These are phyloP conservation scores for Rhagoletis zephyria DNA, from an alignment of 1,140 invertebrate genomes.

Conservation along the genomic window DNA sequence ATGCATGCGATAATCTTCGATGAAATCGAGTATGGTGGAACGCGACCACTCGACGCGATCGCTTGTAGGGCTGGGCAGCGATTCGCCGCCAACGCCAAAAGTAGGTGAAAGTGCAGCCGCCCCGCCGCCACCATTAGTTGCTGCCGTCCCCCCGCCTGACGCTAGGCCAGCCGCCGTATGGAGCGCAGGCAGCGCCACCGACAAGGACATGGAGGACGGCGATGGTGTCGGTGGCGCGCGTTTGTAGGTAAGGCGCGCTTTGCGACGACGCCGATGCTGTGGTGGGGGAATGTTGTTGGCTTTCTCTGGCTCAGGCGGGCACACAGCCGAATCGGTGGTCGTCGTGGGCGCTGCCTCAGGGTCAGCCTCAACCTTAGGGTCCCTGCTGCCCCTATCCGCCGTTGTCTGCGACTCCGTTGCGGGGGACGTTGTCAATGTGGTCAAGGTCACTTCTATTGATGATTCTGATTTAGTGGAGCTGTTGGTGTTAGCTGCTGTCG, in stretches of 20 bases:
- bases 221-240: constrained; percentile 49
- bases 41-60: constrained; percentile 72
- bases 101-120: not conserved
- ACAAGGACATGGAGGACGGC: constrained; percentile 49
- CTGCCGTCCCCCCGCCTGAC: not conserved
- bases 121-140: not conserved
- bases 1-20: constrained; percentile 69
- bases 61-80: constrained; percentile 10
- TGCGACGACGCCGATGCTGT: constrained; percentile 22
- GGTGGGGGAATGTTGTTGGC: constrained; percentile 46
- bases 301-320: constrained; percentile 27
- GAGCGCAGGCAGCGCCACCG: constrained; percentile 32
- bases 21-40: constrained; percentile 68
- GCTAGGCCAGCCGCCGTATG: not conserved
- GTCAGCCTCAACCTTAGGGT: constrained; percentile 4
- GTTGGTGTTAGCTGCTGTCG: not conserved
- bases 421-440: constrained; percentile 29
- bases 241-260: constrained; percentile 42
- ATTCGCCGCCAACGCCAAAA: constrained; percentile 21
- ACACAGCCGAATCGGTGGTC: constrained; percentile 33
- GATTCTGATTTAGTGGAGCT: not conserved
- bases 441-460: not conserved
- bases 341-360: constrained; percentile 24
- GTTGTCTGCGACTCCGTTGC: constrained; percentile 40
- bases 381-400: not conserved